Conservation (phyloP, 1,140 invertebrate species). For the Ctenoplectra terminalis region DNA sequence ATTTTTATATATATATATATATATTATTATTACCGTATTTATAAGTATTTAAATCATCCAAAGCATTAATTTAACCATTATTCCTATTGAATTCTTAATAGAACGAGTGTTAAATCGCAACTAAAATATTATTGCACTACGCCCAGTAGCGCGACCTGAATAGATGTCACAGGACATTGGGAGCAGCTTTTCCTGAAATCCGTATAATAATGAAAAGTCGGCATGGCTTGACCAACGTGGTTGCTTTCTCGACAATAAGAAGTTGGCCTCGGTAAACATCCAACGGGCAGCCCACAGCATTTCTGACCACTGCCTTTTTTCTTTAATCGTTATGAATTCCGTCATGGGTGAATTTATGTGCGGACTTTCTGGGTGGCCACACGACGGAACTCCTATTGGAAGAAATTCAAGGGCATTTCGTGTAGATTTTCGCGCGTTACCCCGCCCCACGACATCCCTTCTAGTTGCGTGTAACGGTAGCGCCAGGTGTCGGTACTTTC, state of each 20-base stretch:
- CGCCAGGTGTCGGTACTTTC: constrained; percentile 71
- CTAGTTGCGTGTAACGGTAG: constrained; percentile 51
- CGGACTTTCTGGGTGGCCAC: constrained; percentile 62
- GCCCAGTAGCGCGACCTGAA: not conserved
- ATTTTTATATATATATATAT: no score
- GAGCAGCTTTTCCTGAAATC: constrained; percentile 13
- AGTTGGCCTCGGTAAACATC: constrained; percentile 61
- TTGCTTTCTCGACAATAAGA: constrained; percentile 45
- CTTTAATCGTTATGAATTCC: constrained; percentile 66
- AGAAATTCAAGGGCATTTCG: constrained; percentile 48
- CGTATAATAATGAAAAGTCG: constrained; percentile 28
- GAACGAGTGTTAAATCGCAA: not conserved
- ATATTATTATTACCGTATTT: no score
- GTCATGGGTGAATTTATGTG: constrained; percentile 68
- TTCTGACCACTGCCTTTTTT: constrained; percentile 35
- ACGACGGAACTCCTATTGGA: constrained; percentile 16
- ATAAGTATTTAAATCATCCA: no score
- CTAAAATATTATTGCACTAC: no score
- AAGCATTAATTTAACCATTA: no score
- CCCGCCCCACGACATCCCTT: constrained; percentile 18
- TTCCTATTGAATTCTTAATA: not conserved
- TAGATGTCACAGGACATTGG: not conserved
- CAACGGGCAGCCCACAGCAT: constrained; percentile 37
- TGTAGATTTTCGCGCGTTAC: constrained; percentile 64
- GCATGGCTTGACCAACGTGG: constrained; percentile 34